phyloP scores from a whole-genome alignment of 92 coral and sea anemone species.

The Anthopleura xanthogrammica region DNA sequence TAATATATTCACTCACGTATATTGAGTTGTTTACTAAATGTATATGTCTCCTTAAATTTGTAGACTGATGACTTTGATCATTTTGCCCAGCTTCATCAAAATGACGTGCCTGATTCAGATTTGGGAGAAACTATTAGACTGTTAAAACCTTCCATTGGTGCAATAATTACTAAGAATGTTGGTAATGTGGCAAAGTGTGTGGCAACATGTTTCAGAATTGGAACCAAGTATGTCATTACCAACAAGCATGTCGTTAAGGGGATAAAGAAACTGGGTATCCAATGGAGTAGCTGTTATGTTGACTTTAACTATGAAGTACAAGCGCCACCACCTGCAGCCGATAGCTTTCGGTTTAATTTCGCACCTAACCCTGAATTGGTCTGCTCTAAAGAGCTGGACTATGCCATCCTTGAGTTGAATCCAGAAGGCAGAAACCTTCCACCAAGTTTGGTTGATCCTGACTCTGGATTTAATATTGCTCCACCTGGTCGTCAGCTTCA shows the following conservation, averaged over 20 bases:
- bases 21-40: too few relatives aligned
- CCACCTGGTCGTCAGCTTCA: neutral
- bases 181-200: neutral
- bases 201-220: constrained; percentile 8
- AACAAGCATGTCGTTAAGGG: constrained; percentile 1
- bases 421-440: too few relatives aligned
- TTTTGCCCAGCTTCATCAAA: neutral
- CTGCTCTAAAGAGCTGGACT: neutral
- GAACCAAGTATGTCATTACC: neutral
- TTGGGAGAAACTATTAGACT: neutral
- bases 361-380: neutral
- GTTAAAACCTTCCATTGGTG: neutral
- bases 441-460: too few relatives aligned
- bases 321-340: neutral
- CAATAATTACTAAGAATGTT: neutral
- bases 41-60: too few relatives aligned
- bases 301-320: neutral
- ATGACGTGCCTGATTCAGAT: neutral
- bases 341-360: neutral
- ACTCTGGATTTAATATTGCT: neutral
- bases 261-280: neutral
- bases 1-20: too few relatives aligned
- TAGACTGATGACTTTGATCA: neutral
- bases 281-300: neutral
- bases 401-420: neutral